Evolutionary conservation across 2,797 vertebrate species (phyloP).

Genomic region (Alcedo quadribrachys): DNA sequence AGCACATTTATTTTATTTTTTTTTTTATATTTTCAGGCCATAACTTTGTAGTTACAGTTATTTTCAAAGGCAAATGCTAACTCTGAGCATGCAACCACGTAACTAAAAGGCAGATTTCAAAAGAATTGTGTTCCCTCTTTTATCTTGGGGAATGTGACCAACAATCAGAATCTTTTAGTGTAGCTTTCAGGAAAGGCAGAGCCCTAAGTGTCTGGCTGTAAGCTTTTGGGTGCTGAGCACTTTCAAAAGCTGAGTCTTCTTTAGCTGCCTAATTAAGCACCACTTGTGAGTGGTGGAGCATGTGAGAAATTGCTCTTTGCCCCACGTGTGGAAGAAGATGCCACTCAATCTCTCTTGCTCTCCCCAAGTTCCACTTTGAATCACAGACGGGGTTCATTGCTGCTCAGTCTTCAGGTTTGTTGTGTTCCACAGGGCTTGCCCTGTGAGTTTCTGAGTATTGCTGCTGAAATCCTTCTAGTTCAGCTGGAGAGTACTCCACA

Average conservation of each 20-base stretch:
- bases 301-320: slow-evolving; percentile 6
- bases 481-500: neutral
- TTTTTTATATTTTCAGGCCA: neutral
- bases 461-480: neutral
- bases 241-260: neutral
- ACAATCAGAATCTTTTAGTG: neutral
- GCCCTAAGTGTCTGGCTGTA: neutral
- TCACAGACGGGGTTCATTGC: neutral
- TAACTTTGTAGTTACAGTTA: neutral
- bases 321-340: neutral
- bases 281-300: neutral
- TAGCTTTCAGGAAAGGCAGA: neutral
- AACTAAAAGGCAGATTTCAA: neutral
- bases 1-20: neutral
- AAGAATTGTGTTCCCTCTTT: neutral
- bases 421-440: neutral
- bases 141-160: neutral
- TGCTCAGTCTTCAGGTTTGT: neutral
- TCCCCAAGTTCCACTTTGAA: neutral
- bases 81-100: neutral
- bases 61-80: neutral
- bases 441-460: neutral
- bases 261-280: neutral
- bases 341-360: neutral
- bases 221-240: neutral